Percentiles rank a stretch among this genome's conserved stretches.
Conservation (phyloP, 2,113 vertebrate genomes). For the Apodemus speciosus region DNA sequence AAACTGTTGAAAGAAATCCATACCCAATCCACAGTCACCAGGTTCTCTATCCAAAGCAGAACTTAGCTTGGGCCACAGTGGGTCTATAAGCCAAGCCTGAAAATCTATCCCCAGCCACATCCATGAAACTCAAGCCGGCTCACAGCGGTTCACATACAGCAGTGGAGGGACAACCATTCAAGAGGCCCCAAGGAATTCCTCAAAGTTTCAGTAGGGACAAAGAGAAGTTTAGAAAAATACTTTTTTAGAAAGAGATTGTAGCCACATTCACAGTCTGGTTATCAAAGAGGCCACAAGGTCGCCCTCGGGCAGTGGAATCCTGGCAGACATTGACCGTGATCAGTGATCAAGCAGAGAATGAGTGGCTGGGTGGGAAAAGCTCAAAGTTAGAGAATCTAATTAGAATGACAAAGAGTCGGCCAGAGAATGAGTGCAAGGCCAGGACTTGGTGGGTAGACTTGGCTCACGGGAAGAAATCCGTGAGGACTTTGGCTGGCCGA, state of each 20-base stretch:
- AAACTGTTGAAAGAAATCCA: slow-evolving; percentile 41
- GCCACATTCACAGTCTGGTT: not conserved
- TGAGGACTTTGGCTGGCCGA: not conserved
- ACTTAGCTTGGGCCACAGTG: not conserved
- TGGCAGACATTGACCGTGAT: not conserved
- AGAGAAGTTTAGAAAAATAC: not conserved
- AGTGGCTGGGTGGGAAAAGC: not conserved
- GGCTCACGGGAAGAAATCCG: not conserved
- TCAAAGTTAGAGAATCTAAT: slow-evolving; percentile 2
- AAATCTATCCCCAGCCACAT: slow-evolving; percentile 16
- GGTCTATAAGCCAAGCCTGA: not conserved
- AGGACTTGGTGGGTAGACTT: not conserved
- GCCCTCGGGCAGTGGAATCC: not conserved
- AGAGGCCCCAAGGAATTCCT: not conserved
- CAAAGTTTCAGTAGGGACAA: not conserved
- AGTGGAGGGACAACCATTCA: not conserved
- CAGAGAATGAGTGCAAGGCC: not conserved
- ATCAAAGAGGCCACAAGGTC: not conserved
- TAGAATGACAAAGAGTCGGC: slow-evolving; percentile 39
- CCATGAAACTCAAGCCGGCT: not conserved
- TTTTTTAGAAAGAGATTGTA: not conserved
- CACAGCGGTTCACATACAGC: not conserved
- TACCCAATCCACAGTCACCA: not conserved
- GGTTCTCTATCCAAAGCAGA: not conserved
- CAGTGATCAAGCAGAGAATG: not conserved